Percentiles rank a stretch among this genome's conserved stretches.
Conservation (phyloP, 2,113 vertebrate species). For the Ailurus styani region DNA sequence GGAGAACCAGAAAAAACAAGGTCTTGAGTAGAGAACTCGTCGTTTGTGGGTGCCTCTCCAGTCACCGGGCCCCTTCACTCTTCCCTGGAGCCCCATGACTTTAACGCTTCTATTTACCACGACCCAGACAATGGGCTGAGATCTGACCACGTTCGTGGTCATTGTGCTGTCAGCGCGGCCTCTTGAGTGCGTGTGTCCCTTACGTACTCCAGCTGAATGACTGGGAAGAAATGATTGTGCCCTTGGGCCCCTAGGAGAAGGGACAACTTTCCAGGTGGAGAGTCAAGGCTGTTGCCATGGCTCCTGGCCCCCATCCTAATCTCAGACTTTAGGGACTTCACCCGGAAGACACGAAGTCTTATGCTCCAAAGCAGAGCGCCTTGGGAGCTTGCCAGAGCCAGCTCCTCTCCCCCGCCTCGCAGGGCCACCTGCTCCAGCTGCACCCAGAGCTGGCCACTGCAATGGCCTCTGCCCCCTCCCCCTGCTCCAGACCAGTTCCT, state of each 20-base stretch:
- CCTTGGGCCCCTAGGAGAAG: neutral
- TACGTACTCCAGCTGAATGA: neutral
- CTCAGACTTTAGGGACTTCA: neutral
- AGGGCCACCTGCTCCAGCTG: neutral
- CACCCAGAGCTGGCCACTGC: neutral
- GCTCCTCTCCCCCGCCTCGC: neutral
- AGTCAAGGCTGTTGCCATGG: neutral
- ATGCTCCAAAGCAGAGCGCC: neutral
- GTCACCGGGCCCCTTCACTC: rapidly evolving
- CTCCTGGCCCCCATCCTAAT: neutral
- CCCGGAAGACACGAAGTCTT: neutral
- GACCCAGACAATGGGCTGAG: neutral
- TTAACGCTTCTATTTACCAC: neutral
- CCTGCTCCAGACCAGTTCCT: rapidly evolving
- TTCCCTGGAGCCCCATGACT: neutral
- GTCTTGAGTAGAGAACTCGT: neutral
- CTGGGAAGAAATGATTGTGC: neutral
- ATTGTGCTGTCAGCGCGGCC: rapidly evolving
- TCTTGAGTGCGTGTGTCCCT: neutral
- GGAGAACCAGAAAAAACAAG: neutral
- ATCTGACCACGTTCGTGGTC: neutral
- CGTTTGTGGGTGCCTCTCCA: neutral
- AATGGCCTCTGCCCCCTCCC: neutral
- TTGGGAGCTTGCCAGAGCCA: neutral
- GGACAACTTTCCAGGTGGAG: no score